A percentile compares a stretch with the other conserved stretches of the same genome.
phyloP scores from a whole-genome alignment of 2,797 vertebrate species.

The Sphaeramia orbicularis region DNA sequence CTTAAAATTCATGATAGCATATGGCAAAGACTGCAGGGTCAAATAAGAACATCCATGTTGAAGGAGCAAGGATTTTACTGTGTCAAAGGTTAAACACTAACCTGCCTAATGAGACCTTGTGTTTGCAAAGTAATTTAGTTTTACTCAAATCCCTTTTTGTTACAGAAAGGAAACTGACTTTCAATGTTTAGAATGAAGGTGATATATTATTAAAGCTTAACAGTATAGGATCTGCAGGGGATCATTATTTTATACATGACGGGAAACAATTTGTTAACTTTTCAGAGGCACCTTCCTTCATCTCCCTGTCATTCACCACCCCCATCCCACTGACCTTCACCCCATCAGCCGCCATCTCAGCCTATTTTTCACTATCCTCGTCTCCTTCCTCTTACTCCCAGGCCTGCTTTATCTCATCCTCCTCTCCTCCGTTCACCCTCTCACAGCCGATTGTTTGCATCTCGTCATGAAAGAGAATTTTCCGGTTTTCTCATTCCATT shows the following conservation, averaged over 20 bases:
- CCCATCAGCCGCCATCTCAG: constrained; percentile 36
- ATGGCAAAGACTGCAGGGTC: not conserved
- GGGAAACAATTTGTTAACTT: not conserved
- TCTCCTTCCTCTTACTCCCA: constrained; percentile 26
- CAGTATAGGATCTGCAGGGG: constrained; percentile 8
- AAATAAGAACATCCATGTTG: not conserved
- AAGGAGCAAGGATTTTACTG: not conserved
- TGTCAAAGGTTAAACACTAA: too few relatives aligned
- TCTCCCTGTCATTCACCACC: constrained; percentile 6
- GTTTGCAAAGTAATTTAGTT: too few relatives aligned
- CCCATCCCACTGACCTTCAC: constrained; percentile 51
- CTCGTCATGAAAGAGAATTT: constrained; percentile 83
- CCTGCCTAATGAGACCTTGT: too few relatives aligned
- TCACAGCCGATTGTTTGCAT: constrained; percentile 72
- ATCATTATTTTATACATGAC: constrained; percentile 19
- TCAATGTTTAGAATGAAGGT: constrained; percentile 9
- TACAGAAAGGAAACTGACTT: not conserved
- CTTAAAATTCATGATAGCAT: not conserved
- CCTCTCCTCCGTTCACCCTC: constrained; percentile 54
- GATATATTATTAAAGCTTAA: constrained; percentile 2
- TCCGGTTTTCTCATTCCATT: constrained; percentile 83
- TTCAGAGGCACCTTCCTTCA: constrained; percentile 7
- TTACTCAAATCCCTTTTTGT: too few relatives aligned
- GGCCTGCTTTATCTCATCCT: constrained; percentile 39
- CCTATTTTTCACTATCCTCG: constrained; percentile 12